These are phyloP conservation scores for Loripinus fragilis DNA, from an alignment of 2,888 invertebrate species.

Conservation along the genomic window DNA sequence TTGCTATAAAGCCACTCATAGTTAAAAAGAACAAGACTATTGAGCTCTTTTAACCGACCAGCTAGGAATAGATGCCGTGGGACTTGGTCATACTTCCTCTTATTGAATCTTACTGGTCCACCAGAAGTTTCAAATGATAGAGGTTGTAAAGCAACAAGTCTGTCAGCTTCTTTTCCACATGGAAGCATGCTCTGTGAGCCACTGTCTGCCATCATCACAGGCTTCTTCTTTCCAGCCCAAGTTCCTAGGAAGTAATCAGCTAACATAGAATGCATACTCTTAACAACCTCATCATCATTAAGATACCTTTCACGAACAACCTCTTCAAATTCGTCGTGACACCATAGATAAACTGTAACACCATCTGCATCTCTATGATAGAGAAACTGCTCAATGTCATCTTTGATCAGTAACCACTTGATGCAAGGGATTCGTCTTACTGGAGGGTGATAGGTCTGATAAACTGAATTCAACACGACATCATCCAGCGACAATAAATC, in stretches of 20 bases:
- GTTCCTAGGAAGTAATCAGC: constrained; percentile 82
- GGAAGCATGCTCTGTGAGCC: constrained; percentile 21
- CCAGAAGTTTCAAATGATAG: constrained; percentile 67
- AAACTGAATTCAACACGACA: constrained; percentile 74
- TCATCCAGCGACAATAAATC: constrained; percentile 82
- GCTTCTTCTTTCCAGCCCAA: constrained; percentile 73
- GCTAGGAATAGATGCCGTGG: constrained; percentile 79
- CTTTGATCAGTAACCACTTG: constrained; percentile 78
- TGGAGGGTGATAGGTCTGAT: constrained; percentile 61
- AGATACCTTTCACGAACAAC: constrained; percentile 74
- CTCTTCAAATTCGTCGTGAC: constrained; percentile 69
- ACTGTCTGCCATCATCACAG: constrained; percentile 41
- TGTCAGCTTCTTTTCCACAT: constrained; percentile 64
- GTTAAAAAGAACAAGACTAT: constrained; percentile 78
- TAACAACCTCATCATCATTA: constrained; percentile 51
- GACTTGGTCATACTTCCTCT: constrained; percentile 80
- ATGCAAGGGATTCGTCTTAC: constrained; percentile 73
- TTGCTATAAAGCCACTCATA: constrained; percentile 83
- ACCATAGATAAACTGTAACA: constrained; percentile 75
- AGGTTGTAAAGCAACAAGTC: constrained; percentile 75
- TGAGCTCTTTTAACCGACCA: constrained; percentile 80
- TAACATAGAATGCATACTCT: constrained; percentile 75
- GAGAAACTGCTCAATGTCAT: constrained; percentile 75
- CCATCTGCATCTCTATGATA: constrained; percentile 72
- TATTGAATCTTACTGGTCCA: constrained; percentile 74